Conservation (phyloP, 1,140 invertebrate species). For the Bombus waltoni region DNA sequence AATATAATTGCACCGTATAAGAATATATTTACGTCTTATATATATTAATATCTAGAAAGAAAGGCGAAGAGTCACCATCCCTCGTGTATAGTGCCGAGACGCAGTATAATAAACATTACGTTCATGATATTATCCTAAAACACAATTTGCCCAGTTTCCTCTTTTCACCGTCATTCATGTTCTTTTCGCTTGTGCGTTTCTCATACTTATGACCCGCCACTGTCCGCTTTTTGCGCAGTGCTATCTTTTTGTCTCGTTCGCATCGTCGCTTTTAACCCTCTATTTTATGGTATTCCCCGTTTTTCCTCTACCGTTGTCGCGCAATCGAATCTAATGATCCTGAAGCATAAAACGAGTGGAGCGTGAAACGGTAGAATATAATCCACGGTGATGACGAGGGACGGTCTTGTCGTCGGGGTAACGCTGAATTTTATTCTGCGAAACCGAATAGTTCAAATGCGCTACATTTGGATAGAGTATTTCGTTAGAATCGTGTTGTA, state of each 20-base stretch:
- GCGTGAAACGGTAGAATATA: slow-evolving; percentile 19
- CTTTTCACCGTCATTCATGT: neutral
- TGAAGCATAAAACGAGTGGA: slow-evolving; percentile 30
- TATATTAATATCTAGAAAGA: neutral
- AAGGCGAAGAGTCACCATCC: neutral
- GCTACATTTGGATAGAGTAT: too few relatives aligned
- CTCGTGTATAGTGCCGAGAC: neutral
- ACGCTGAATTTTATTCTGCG: too few relatives aligned
- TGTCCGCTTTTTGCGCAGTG: neutral
- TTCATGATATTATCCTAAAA: too few relatives aligned
- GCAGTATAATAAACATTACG: neutral
- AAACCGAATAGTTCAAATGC: too few relatives aligned
- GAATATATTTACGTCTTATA: neutral
- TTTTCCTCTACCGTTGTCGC: neutral
- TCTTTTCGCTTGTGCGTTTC: neutral
- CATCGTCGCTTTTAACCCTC: slow-evolving; percentile 3
- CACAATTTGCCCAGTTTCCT: neutral
- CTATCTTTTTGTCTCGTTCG: neutral
- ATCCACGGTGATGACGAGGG: neutral
- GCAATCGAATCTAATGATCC: slow-evolving; percentile 42
- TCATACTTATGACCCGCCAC: neutral
- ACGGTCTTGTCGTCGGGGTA: too few relatives aligned
- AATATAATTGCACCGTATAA: neutral
- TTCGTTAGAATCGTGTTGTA: too few relatives aligned
- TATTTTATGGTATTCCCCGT: neutral